phyloP scores from a whole-genome alignment of 2,888 invertebrate genomes.

The Thera britannica region DNA sequence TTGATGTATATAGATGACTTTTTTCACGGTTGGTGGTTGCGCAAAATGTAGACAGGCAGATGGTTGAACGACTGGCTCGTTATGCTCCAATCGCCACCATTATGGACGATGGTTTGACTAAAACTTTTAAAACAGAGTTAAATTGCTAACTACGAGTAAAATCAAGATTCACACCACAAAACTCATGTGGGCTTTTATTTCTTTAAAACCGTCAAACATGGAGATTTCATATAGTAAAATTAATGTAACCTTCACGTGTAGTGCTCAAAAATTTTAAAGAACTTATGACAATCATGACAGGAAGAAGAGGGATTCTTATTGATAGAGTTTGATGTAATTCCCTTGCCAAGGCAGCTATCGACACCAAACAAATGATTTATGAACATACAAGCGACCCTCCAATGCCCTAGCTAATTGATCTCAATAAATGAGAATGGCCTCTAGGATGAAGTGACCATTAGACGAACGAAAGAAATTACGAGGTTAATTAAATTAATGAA shows the following conservation, averaged over 20 bases:
- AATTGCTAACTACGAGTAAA: neutral
- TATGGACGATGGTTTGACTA: slow-evolving; percentile 41
- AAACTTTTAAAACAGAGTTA: slow-evolving; percentile 39
- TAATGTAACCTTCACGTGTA: neutral
- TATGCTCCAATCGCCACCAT: slow-evolving; percentile 50
- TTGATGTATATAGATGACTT: slow-evolving; percentile 56
- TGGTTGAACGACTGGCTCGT: slow-evolving; percentile 48
- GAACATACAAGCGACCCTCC: slow-evolving; percentile 38
- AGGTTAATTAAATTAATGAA: slow-evolving; percentile 77
- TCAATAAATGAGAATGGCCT: slow-evolving; percentile 72
- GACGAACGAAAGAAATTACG: slow-evolving; percentile 67
- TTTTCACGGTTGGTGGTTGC: slow-evolving; percentile 59
- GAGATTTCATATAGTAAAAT: neutral
- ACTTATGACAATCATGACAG: no score
- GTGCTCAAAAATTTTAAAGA: no score
- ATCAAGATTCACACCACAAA: neutral
- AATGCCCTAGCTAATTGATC: slow-evolving; percentile 66
- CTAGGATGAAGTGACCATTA: slow-evolving; percentile 64
- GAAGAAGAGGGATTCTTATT: no score
- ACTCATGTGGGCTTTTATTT: neutral
- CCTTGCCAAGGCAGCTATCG: slow-evolving; percentile 29
- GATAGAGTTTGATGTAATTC: slow-evolving; percentile 1
- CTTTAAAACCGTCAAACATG: neutral
- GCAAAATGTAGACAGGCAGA: slow-evolving; percentile 54
- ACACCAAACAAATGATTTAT: slow-evolving; percentile 44